Conservation (phyloP, 2,888 invertebrate genomes). For the Rotaria sp. region DNA sequence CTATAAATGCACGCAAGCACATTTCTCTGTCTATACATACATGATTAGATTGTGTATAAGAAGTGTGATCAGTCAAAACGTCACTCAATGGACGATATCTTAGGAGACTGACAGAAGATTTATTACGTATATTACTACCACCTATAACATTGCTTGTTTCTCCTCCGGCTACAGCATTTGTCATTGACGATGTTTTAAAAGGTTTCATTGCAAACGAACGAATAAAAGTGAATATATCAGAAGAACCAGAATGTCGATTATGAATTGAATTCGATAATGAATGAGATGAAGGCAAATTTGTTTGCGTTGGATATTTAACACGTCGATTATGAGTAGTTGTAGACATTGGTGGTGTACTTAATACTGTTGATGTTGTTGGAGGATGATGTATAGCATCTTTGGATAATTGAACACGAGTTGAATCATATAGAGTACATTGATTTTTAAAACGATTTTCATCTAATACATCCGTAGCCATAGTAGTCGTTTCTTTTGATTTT, state of each 20-base stretch:
- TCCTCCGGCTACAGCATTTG: not conserved
- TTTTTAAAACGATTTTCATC: not conserved
- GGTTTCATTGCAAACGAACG: constrained; percentile 17
- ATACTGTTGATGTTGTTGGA: not conserved
- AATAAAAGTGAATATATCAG: not conserved
- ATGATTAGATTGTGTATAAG: not conserved
- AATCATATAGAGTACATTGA: not conserved
- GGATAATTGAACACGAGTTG: not conserved
- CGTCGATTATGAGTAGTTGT: not conserved
- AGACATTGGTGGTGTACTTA: not conserved
- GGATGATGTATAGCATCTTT: not conserved
- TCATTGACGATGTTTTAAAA: not conserved
- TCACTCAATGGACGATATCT: constrained; percentile 21
- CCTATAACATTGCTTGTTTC: constrained; percentile 3
- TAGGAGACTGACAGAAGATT: not conserved
- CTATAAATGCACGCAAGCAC: not conserved
- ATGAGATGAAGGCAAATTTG: not conserved
- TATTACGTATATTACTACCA: not conserved
- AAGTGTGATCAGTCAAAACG: not conserved
- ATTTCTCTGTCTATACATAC: not conserved
- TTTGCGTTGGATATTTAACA: constrained; percentile 20
- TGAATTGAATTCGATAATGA: not conserved
- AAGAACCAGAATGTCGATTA: not conserved
- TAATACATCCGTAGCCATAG: not conserved
- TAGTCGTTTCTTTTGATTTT: not conserved